Evolutionary conservation across 2,797 vertebrate genomes (phyloP), one percentile per base, ranked within the genome.

Genomic region (Hippopotamyrus pictus): DNA sequence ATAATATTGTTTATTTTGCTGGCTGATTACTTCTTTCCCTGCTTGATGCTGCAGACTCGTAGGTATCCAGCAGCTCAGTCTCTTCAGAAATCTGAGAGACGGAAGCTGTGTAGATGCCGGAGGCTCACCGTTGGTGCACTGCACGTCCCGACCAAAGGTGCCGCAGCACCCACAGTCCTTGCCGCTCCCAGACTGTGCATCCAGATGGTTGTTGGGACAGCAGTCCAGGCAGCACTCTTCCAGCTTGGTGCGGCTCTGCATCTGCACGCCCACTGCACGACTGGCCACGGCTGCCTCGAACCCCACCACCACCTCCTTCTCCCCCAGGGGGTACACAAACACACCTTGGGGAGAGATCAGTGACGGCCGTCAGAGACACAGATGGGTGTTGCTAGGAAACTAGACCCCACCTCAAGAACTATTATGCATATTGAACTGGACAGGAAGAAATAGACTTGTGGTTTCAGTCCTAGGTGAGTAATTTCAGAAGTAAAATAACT

Each of bases 241-340:
- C 0, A 93, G 91, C 87, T 96, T 96, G 14, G 95, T 96, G 91
- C 96, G 93, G 92, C 93, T 98, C 95, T 98, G 97, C 11, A 98
- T 92, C 93, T 98, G 97, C 92, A 99, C 97, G 0, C 97, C 97
- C 89, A 98, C 96, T 37, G 96, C 93, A 59, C 95, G 94, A 82
- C 96, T 96, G 5, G 97, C 97, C 0, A 95, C 96, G 0, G 90
- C 93, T 0, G 97, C 98, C 94, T 99, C 97, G 4, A 99, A 99
- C 89, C 96, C 94, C 0, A 98, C 97, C 91, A 99, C 97, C 12
- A 98, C 97, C 93, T 99, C 98, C 0, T 95, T 97, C 91, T 99
- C 98, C 29, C 96, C 97, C 83, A 99, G 96, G 0, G 97, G 98
- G 94, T 99, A 99, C 92, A 99, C 95, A 93, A 99, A 99, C 91